Base-by-base conservation (phyloP, 2,113 vertebrate species). In the Chaetodon trifascialis region DNA sequence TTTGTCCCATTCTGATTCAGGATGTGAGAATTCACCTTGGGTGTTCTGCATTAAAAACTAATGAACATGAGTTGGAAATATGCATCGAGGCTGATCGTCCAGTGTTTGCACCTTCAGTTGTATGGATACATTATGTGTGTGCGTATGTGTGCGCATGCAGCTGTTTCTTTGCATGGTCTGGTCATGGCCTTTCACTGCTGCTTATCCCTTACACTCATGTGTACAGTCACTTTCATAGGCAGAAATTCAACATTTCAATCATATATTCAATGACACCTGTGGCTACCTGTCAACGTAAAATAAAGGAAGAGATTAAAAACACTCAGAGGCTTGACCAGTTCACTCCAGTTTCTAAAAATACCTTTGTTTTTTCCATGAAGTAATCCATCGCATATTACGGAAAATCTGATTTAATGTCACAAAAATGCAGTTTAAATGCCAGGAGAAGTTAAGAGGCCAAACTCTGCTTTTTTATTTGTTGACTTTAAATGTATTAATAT, bases 351-450 rank as follows among this genome's bases (percentile, higher is more conserved):
- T 85, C 73, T 70, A 85, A 73, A 87, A 87, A 83, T 83, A 73
- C 64, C 25, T 55, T 63, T 58, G 56, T 62, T 82, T 79, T 38
- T 82, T 46, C 49, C 68, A 78, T 69, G 40, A 82, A 84, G 72
- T 59, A 85, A 78, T 90, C 54, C 36, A 58, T 59, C 44, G 44
- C 14, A 74, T 79, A 63, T 84, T 75, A 62, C 67, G 86, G 80
- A 84, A 89, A 89, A 89, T 78, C 42, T 78, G 78, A 82, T 71
- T 73, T 77, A 78, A 80, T 75, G 74, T 77, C 64, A 80, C 56
- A 87, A 84, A 84, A 69, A 88, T 86, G 76, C 56, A 54, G 67
- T 56, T n/a, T 17, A 60, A n/a, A 63, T 36, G 49, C 74, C 63
- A 60, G 25, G 60, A n/a, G 52, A 63, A 80, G 30, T 73, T 62